Base-by-base conservation (phyloP, 2,797 vertebrate genomes). In the Sebastes variabilis region DNA sequence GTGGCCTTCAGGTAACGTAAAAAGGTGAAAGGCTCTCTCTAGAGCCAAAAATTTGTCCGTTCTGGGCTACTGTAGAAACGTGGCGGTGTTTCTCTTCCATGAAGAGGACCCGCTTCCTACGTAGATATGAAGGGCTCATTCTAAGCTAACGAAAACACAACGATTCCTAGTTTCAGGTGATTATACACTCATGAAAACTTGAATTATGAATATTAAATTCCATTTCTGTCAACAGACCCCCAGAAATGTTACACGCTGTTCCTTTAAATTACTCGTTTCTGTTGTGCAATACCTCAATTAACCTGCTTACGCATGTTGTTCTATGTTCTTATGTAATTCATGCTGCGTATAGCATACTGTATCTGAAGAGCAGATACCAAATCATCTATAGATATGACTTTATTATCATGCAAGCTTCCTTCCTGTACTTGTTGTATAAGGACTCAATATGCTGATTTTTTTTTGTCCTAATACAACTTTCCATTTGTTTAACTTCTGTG, bases 261-360 rank as follows among this genome's bases (percentile, higher is more conserved):
- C 46, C 46, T 52, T 52, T 52, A 52, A 52, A 0, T 52, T 9
- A 52, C 46, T n/a, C 18, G 0, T 5, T 71, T 13, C 11, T 52
- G 30, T 60, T 16, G n/a, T 29, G 18, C 8, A 61, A 46, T 36
- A 60, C 8, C 12, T 36, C 7, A 32, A 9, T 72, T 8, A 34
- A 34, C 22, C 30, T 73, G 64, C 68, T 66, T 49, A 49, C 14
- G 11, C 18, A 4, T 13, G 24, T 69, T 75, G 10, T n/a, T 79
- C 6, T 22, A 12, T 52, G 46, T 77, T 75, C 27, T 88, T 81
- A 85, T 60, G 52, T 79, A 64, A 84, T 30, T 14, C 4, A 4
- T 60, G 7, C n/a, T 59, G 25, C 10, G 14, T 14, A 29, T 6
- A 34, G 10, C 16, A 46, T 24, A 18, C 9, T 76, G 34, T 82